Percentiles rank a stretch among this genome's conserved stretches.
phyloP scores from a whole-genome alignment of 2,797 vertebrate genomes.

The Xiphophorus birchmanni region DNA sequence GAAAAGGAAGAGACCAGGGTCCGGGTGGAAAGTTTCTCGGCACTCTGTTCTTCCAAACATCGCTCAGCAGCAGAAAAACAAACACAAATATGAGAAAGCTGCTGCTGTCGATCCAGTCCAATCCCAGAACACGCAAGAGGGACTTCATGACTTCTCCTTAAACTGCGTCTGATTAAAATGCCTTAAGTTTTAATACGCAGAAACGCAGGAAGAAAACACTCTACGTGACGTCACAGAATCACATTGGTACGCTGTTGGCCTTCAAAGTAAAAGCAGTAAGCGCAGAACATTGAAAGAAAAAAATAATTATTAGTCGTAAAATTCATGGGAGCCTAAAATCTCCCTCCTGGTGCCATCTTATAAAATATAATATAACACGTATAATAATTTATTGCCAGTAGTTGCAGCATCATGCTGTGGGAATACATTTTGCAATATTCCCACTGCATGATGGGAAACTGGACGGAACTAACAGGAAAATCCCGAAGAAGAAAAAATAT shows the following conservation, averaged over 20 bases:
- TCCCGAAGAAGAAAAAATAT: no score
- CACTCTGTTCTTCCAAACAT: constrained; percentile 65
- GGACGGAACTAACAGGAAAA: no score
- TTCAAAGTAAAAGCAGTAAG: constrained; percentile 5
- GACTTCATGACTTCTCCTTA: constrained; percentile 14
- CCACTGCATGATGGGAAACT: no score
- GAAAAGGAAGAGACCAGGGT: constrained; percentile 70
- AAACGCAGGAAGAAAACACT: background rate
- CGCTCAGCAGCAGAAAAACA: constrained; percentile 62
- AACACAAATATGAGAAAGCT: constrained; percentile 63
- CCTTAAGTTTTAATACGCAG: background rate
- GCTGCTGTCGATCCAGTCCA: constrained; percentile 59
- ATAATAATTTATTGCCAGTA: background rate
- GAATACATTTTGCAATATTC: no score
- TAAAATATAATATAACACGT: background rate
- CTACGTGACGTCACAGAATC: background rate
- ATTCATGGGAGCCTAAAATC: background rate
- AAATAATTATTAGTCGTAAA: background rate
- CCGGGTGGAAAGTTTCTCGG: constrained; percentile 81
- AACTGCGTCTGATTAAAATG: background rate
- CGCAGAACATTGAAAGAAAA: background rate
- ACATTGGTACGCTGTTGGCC: background rate
- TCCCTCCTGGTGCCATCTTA: background rate
- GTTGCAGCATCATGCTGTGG: background rate
- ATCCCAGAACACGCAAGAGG: background rate